Percentiles rank a stretch among this genome's conserved stretches.
Evolutionary conservation across 1,140 invertebrate species (phyloP).

Genomic region (Araneus ventricosus): DNA sequence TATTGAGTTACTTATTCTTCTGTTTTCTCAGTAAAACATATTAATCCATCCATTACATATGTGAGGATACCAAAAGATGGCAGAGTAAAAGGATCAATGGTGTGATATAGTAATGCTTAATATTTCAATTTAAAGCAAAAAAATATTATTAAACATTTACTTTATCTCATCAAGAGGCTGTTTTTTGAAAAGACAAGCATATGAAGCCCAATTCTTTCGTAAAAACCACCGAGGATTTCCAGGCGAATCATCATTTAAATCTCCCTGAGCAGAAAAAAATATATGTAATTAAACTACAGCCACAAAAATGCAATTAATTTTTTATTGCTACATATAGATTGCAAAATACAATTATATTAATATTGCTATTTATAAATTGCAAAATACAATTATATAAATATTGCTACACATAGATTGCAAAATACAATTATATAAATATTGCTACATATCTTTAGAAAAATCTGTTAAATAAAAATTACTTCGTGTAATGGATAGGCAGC

Average conservation of each 20-base stretch:
- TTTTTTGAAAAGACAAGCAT: constrained; percentile 91
- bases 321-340: neutral
- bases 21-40: too few species aligned
- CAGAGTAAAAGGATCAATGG: too few species aligned
- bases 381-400: too few species aligned
- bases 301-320: neutral
- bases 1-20: too few species aligned
- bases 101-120: too few species aligned
- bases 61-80: too few species aligned
- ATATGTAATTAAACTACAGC: neutral
- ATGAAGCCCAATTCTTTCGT: constrained; percentile 94
- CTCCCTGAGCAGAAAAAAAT: constrained; percentile 66
- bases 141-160: constrained; percentile 21
- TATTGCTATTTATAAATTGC: too few species aligned
- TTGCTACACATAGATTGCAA: too few species aligned
- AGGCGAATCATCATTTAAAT: constrained; percentile 60
- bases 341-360: too few species aligned
- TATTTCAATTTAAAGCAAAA: neutral
- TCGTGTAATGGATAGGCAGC: constrained; percentile 96
- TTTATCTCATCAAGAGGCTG: constrained; percentile 93
- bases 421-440: too few species aligned
- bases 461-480: constrained; percentile 82
- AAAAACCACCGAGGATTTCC: constrained; percentile 81
- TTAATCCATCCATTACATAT: too few species aligned
- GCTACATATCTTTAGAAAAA: too few species aligned